Conservation (phyloP, 2,797 vertebrate species). For the Takifugu ocellatus region DNA sequence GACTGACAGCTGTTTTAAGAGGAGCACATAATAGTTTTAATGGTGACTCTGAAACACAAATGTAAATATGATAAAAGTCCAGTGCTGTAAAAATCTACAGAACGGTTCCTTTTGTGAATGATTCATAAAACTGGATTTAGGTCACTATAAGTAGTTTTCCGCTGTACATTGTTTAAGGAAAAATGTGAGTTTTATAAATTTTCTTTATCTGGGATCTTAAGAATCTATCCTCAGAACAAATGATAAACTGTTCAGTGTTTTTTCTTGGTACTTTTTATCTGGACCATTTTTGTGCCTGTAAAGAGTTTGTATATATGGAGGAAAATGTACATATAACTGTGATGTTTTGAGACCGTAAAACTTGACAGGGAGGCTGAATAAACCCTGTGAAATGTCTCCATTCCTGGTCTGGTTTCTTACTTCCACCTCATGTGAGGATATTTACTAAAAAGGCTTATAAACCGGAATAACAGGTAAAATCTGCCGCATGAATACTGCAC, state of each 20-base stretch:
- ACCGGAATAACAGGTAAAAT: not conserved
- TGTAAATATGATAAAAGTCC: no score
- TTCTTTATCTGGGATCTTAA: constrained; percentile 11
- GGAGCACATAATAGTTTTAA: no score
- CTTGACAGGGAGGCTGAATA: constrained; percentile 68
- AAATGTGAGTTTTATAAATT: no score
- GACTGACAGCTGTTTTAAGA: no score
- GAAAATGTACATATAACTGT: constrained; percentile 66
- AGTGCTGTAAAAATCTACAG: no score
- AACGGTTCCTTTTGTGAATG: no score
- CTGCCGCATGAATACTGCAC: not conserved
- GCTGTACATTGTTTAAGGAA: not conserved
- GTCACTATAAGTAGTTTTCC: constrained; percentile 18
- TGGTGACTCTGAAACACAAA: constrained; percentile 10
- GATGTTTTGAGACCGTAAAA: constrained; percentile 43
- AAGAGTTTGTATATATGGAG: constrained; percentile 68
- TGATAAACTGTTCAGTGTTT: constrained; percentile 28
- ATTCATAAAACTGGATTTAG: no score
- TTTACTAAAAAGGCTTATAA: not conserved
- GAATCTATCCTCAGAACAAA: constrained; percentile 33
- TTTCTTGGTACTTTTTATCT: constrained; percentile 31
- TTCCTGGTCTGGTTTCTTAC: constrained; percentile 39
- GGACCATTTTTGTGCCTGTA: constrained; percentile 57
- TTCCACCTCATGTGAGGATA: not conserved
- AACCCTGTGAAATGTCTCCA: constrained; percentile 65